Percentiles rank a stretch among this genome's conserved stretches.
These are phyloP conservation scores for Meriones psammophilus DNA, from an alignment of 2,797 vertebrate genomes.

Conservation along the genomic window DNA sequence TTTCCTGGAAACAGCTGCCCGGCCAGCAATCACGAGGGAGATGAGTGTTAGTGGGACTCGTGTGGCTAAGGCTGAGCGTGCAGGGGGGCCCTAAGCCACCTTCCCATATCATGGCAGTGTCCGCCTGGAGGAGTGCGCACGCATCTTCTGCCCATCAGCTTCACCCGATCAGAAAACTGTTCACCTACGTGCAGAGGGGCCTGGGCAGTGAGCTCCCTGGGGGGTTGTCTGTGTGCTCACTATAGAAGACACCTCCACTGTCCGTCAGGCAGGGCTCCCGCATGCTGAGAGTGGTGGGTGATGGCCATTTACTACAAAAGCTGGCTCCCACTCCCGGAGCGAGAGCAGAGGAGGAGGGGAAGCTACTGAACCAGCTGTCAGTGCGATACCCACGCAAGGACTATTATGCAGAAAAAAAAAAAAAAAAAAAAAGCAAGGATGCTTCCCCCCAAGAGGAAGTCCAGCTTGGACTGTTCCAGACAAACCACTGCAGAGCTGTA, in stretches of 20 bases:
- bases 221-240: background rate
- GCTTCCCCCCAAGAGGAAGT: background rate
- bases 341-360: background rate
- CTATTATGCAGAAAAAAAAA: background rate
- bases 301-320: background rate
- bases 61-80: accelerated
- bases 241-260: background rate
- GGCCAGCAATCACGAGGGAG: constrained; percentile 86
- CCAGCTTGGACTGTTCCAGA: background rate
- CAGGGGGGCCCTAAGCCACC: accelerated
- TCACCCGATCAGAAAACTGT: background rate
- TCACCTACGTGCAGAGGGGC: background rate
- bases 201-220: background rate
- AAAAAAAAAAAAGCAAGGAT: background rate
- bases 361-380: background rate
- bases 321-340: background rate
- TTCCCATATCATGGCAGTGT: background rate
- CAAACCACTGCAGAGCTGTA: too few species aligned
- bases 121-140: accelerated
- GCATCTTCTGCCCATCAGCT: background rate
- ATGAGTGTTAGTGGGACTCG: constrained; percentile 71
- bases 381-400: background rate
- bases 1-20: constrained; percentile 87
- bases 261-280: background rate
- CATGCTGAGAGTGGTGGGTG: background rate